These are phyloP conservation scores for Ametastegia equiseti DNA, from an alignment of 2,888 invertebrate genomes.

Conservation along the genomic window DNA sequence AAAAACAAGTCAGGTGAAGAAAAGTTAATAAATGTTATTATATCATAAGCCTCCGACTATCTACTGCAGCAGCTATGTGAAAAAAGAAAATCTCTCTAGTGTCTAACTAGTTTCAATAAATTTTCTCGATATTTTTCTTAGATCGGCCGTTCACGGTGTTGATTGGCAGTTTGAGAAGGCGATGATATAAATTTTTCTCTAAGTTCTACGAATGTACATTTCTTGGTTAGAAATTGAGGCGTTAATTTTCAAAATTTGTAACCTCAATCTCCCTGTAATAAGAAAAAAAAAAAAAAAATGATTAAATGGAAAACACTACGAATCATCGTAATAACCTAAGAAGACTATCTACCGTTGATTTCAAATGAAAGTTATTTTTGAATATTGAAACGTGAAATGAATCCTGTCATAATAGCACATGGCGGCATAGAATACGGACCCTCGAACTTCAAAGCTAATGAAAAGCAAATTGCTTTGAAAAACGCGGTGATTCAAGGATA, in stretches of 20 bases:
- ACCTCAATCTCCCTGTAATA: too few species aligned
- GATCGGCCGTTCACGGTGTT: too few species aligned
- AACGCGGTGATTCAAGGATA: constrained; percentile 9
- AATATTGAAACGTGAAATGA: neutral
- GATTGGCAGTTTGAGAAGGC: too few species aligned
- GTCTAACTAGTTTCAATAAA: neutral
- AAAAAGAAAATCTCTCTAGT: neutral
- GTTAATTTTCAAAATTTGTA: too few species aligned
- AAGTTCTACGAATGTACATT: too few species aligned
- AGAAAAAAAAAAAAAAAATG: too few species aligned
- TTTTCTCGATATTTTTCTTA: too few species aligned
- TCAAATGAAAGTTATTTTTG: neutral
- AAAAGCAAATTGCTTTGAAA: neutral
- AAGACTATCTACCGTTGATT: neutral
- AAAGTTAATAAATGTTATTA: constrained; percentile 5
- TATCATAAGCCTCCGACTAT: neutral
- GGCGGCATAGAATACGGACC: neutral
- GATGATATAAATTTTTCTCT: too few species aligned
- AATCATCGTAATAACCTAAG: too few species aligned
- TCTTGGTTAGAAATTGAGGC: too few species aligned
- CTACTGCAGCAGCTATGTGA: neutral
- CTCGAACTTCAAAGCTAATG: neutral
- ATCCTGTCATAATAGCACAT: constrained; percentile 25
- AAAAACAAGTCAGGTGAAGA: neutral
- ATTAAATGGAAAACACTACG: too few species aligned